These are phyloP conservation scores for Microctonus hyperodae DNA, from an alignment of 2,888 invertebrate species.

Conservation along the genomic window DNA sequence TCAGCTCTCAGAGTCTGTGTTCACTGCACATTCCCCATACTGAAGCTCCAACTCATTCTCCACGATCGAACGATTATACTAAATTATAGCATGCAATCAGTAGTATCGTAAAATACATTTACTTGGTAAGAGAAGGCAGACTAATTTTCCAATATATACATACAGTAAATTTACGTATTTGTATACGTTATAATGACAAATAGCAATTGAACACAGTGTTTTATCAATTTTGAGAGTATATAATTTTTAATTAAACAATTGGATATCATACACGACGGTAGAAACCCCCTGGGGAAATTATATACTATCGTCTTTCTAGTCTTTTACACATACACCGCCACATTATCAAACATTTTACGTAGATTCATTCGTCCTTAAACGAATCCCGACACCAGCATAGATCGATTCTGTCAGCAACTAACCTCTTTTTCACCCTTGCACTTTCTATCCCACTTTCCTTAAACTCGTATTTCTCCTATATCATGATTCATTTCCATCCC, in stretches of 20 bases:
- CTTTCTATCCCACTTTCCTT: not conserved
- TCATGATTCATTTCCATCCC: constrained; percentile 12
- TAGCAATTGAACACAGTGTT: too few species aligned
- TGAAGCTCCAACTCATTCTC: constrained; percentile 21
- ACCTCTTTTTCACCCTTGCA: not conserved
- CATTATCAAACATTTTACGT: constrained; percentile 10
- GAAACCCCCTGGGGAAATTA: too few species aligned
- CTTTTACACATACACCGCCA: not conserved
- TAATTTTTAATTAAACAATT: too few species aligned
- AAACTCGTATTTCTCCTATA: not conserved
- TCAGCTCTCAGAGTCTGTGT: not conserved
- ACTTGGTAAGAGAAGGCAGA: constrained; percentile 32
- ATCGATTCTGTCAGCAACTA: constrained; percentile 15
- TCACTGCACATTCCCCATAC: not conserved
- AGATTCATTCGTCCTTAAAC: constrained; percentile 12
- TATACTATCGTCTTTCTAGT: too few species aligned
- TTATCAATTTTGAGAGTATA: too few species aligned
- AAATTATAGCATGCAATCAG: constrained; percentile 52
- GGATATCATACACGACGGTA: not conserved
- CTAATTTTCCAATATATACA: not conserved
- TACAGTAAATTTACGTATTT: too few species aligned
- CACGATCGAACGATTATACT: constrained; percentile 52
- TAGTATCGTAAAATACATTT: constrained; percentile 43
- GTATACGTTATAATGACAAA: too few species aligned
- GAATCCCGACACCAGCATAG: not conserved